Evolutionary conservation across 2,888 invertebrate genomes (phyloP).

Genomic region (Nezara viridula): DNA sequence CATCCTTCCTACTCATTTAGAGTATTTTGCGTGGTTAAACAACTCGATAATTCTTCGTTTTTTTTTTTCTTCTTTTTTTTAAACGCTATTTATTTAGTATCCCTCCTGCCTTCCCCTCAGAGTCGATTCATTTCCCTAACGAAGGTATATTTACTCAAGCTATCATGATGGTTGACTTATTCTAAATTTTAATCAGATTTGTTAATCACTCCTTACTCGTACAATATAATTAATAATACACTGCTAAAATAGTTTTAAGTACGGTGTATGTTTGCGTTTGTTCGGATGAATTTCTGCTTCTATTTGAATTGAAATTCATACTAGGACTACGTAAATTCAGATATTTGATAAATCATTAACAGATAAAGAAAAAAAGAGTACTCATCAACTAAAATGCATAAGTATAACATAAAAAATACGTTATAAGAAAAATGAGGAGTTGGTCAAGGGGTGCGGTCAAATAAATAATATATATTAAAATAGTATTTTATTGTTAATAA

Average conservation of each 20-base stretch:
- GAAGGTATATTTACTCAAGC: neutral
- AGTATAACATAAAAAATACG: too few species aligned
- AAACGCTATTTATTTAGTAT: neutral
- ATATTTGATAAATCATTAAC: too few species aligned
- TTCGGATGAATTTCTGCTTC: too few species aligned
- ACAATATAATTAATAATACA: neutral
- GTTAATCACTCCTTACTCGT: neutral
- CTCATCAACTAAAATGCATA: too few species aligned
- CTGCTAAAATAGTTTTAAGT: neutral
- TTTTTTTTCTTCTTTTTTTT: neutral
- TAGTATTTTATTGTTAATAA: too few species aligned
- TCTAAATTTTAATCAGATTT: constrained; percentile 10
- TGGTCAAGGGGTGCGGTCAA: too few species aligned
- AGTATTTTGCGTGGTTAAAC: neutral
- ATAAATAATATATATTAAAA: too few species aligned
- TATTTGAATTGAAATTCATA: too few species aligned
- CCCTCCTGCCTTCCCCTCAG: neutral
- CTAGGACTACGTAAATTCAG: too few species aligned
- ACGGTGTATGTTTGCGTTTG: neutral
- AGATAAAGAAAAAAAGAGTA: too few species aligned
- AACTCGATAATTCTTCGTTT: neutral
- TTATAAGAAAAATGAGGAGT: too few species aligned
- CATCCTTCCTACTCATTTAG: neutral
- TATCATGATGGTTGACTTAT: neutral
- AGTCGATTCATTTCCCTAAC: neutral